Base-by-base conservation (phyloP, 2,113 vertebrate genomes). In the Cyanoliseus patagonus region DNA sequence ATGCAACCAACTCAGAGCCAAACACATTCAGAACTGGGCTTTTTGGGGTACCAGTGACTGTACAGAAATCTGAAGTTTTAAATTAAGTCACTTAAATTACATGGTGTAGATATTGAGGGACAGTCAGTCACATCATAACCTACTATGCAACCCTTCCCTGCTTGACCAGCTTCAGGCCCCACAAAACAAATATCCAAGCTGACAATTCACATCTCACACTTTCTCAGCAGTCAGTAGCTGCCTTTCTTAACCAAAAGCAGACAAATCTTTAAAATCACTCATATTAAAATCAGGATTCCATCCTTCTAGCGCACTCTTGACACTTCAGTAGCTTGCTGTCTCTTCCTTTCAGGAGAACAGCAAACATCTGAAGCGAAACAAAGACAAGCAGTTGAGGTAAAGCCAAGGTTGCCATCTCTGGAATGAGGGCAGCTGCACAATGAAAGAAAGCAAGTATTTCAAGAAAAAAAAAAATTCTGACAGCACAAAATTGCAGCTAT, bases 21-120 rank as follows among this genome's bases (percentile, higher is more conserved):
- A 69, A n/a, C 0, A 1, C 1, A 6, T 4, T 8, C 6, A 1
- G n/a, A n/a, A 59, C 1, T 10, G 3, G 27, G 33, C 20, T 63
- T 70, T 39, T 5, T 27, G 2, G 0, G 9, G 3, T 20, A 76
- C 59, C 16, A 37, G 30, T 5, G 10, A 35, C 33, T 17, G 17
- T 5, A 90, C 35, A 93, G 62, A 79, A 55, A 52, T 28, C 10
- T 12, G 46, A 8, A 64, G 14, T 8, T 81, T 66, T 61, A 47
- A 11, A 76, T 6, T 3, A 78, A 70, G 10, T 46, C 42, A 61
- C 41, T 10, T 53, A 20, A 75, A 51, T 35, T 17, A 69, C 4
- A 77, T 11, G 20, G 3, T 0, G 1, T 0, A 79, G 49, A 16
- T 31, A 46, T 1, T 4, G 8, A 9, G 44, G 18, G 14, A 55